phyloP scores from a whole-genome alignment of 2,888 invertebrate species.

The Girardia tigrina region DNA sequence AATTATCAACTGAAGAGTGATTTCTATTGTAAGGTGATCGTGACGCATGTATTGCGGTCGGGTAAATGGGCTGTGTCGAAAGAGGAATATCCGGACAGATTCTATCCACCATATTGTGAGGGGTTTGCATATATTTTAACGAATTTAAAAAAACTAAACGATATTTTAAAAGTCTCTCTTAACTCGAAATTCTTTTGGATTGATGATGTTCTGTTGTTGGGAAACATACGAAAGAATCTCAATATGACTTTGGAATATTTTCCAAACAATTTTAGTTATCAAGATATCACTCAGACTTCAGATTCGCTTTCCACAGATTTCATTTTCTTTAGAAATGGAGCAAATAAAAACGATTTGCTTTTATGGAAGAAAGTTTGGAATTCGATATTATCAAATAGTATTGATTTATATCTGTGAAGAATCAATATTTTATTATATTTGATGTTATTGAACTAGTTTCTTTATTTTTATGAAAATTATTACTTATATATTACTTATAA shows the following conservation, averaged over 20 bases:
- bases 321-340: conserved; percentile 1
- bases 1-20: background rate
- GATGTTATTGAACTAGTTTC: too few relatives aligned
- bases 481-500: too few relatives aligned
- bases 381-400: background rate
- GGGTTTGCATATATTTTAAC: background rate
- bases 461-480: too few relatives aligned
- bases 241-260: background rate
- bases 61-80: background rate
- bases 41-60: background rate
- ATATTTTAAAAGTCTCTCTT: background rate
- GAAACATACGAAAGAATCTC: background rate
- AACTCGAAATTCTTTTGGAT: background rate
- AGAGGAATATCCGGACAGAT: background rate
- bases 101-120: background rate
- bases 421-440: too few relatives aligned
- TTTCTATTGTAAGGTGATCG: background rate
- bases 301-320: background rate
- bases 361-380: conserved; percentile 5
- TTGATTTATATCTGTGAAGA: conserved; percentile 3
- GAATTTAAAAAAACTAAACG: background rate
- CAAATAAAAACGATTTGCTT: background rate
- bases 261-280: background rate
- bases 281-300: background rate
- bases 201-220: background rate